These are phyloP conservation scores for Polietes domitor DNA, from an alignment of 2,888 invertebrate species.

Conservation along the genomic window DNA sequence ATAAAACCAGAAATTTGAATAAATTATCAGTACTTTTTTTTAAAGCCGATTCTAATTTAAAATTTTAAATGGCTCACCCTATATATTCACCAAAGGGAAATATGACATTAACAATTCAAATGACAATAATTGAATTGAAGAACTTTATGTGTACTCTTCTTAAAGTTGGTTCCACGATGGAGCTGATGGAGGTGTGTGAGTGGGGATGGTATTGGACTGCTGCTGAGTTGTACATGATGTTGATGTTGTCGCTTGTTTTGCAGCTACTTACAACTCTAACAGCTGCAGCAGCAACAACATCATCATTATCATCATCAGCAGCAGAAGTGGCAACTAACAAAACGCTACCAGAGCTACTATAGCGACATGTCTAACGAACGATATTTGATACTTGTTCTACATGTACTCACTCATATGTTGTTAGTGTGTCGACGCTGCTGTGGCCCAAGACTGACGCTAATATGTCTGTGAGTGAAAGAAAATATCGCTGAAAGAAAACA, in stretches of 20 bases:
- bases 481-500: conserved; percentile 38
- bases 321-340: not conserved
- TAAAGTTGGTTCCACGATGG: not conserved
- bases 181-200: not conserved
- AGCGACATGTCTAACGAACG: not conserved
- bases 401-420: not conserved
- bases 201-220: conserved; percentile 48
- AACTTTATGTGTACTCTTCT: conserved; percentile 24
- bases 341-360: conserved; percentile 11
- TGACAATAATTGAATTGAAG: conserved; percentile 47
- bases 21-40: too few species aligned
- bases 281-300: not conserved
- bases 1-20: too few species aligned
- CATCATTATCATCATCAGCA: not conserved
- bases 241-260: not conserved
- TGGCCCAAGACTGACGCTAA: conserved; percentile 49
- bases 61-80: too few species aligned
- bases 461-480: conserved; percentile 56
- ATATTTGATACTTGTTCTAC: conserved; percentile 10
- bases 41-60: too few species aligned
- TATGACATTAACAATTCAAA: conserved; percentile 43
- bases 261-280: not conserved
- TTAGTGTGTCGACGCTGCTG: not conserved
- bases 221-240: conserved; percentile 20
- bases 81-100: too few species aligned